These are phyloP conservation scores for Apodemia mormo DNA, from an alignment of 2,888 invertebrate genomes.

Conservation along the genomic window DNA sequence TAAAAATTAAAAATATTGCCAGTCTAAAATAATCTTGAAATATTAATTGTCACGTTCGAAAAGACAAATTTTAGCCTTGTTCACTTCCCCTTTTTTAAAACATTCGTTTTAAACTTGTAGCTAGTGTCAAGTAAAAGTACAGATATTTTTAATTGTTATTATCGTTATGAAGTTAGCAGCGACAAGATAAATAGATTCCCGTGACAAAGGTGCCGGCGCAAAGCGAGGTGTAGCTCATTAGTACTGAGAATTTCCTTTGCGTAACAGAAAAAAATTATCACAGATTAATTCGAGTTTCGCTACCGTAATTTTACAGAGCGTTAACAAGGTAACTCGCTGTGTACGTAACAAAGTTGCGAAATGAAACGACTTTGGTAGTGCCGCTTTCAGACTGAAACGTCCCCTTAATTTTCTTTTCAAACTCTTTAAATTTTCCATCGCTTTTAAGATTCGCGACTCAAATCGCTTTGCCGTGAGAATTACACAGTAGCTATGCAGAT, in stretches of 20 bases:
- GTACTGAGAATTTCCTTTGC: constrained; percentile 55
- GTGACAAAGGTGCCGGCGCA: constrained; percentile 13
- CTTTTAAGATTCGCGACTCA: constrained; percentile 58
- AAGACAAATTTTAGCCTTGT: background rate
- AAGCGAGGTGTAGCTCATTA: constrained; percentile 63
- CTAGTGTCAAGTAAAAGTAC: background rate
- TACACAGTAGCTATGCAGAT: constrained; percentile 47
- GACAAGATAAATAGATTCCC: constrained; percentile 2
- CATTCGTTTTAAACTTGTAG: background rate
- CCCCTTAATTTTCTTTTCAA: constrained; percentile 72
- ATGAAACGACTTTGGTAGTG: constrained; percentile 56
- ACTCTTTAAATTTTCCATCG: constrained; percentile 70
- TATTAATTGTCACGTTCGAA: background rate
- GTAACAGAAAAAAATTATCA: constrained; percentile 51
- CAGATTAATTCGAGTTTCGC: constrained; percentile 66
- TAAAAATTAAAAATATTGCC: too few species aligned
- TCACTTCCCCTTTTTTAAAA: background rate
- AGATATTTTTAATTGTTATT: constrained; percentile 4
- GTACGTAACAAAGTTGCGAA: constrained; percentile 68
- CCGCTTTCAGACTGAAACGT: constrained; percentile 53
- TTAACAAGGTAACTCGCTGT: constrained; percentile 71
- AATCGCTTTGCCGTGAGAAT: constrained; percentile 52
- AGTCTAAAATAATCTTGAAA: background rate
- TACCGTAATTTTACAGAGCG: constrained; percentile 61
- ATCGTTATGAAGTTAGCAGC: constrained; percentile 4